A percentile compares a stretch with the other conserved stretches of the same genome.
These are phyloP conservation scores for Ecliptopera silaceata DNA, from an alignment of 2,888 invertebrate genomes.

Conservation along the genomic window DNA sequence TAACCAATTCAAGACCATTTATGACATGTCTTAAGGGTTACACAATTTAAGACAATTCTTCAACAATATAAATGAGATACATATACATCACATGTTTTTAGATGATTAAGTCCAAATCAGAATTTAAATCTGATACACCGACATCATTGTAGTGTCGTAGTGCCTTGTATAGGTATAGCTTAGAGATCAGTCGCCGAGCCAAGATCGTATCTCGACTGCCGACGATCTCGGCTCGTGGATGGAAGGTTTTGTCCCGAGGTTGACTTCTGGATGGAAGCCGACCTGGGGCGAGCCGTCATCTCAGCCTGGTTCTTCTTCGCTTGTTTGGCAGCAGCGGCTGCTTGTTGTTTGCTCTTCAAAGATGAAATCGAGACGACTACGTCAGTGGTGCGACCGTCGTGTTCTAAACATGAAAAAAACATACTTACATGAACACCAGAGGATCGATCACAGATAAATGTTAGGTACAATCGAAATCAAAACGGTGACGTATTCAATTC, in stretches of 20 bases:
- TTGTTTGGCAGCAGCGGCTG: conserved; percentile 75
- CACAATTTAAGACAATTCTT: too few relatives aligned
- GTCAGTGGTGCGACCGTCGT: conserved; percentile 68
- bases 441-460: too few relatives aligned
- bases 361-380: conserved; percentile 74
- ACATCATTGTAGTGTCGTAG: conserved; percentile 30
- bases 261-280: conserved; percentile 73
- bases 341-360: conserved; percentile 73
- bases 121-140: conserved; percentile 13
- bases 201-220: conserved; percentile 71
- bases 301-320: conserved; percentile 77
- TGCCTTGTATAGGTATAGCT: conserved; percentile 32
- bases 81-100: conserved; percentile 6
- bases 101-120: conserved; percentile 15
- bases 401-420: conserved; percentile 51
- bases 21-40: neutral
- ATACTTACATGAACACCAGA: too few relatives aligned
- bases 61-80: neutral
- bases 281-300: conserved; percentile 62
- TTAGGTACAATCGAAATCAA: too few relatives aligned
- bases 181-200: conserved; percentile 70
- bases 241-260: conserved; percentile 65
- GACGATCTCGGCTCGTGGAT: conserved; percentile 63
- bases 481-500: too few relatives aligned
- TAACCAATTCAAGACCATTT: conserved; percentile 6